Percentiles rank a stretch among this genome's conserved stretches.
Conservation (phyloP, 1,140 invertebrate species). For the Vollenhovia emeryi region DNA sequence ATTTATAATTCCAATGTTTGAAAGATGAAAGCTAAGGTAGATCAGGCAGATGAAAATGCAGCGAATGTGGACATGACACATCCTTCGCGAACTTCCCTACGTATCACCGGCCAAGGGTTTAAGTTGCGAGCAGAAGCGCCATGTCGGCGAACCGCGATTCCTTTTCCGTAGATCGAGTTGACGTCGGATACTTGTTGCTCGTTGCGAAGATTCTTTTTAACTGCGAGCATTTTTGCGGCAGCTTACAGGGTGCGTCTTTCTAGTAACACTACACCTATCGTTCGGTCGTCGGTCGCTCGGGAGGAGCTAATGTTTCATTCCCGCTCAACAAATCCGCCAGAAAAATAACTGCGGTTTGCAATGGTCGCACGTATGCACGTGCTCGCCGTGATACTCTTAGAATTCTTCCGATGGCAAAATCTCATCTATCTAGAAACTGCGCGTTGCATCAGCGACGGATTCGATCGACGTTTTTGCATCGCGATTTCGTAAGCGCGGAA, state of each 20-base stretch:
- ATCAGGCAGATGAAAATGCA: background rate
- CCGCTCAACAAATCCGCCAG: slow-evolving; percentile 64
- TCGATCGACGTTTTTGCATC: slow-evolving; percentile 32
- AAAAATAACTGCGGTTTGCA: slow-evolving; percentile 74
- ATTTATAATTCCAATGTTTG: background rate
- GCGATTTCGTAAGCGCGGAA: slow-evolving; percentile 28
- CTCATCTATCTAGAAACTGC: slow-evolving; percentile 54
- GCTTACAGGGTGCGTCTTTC: slow-evolving; percentile 61
- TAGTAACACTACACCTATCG: slow-evolving; percentile 66
- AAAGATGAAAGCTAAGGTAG: background rate
- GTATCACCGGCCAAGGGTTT: background rate
- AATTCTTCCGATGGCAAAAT: slow-evolving; percentile 57
- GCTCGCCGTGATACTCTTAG: slow-evolving; percentile 61
- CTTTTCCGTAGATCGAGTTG: slow-evolving; percentile 28
- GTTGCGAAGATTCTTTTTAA: slow-evolving; percentile 15
- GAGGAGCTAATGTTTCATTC: slow-evolving; percentile 73
- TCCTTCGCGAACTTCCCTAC: background rate
- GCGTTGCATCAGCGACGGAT: slow-evolving; percentile 42
- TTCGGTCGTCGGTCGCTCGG: slow-evolving; percentile 25
- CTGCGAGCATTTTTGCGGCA: slow-evolving; percentile 55
- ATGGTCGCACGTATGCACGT: slow-evolving; percentile 34
- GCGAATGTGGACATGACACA: background rate
- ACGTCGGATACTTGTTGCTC: background rate
- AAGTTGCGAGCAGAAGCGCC: slow-evolving; percentile 19
- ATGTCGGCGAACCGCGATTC: slow-evolving; percentile 1